Percentiles rank a stretch among this genome's conserved stretches.
These are phyloP conservation scores for Flexamia atlantica DNA, from an alignment of 2,888 invertebrate genomes.

Conservation along the genomic window DNA sequence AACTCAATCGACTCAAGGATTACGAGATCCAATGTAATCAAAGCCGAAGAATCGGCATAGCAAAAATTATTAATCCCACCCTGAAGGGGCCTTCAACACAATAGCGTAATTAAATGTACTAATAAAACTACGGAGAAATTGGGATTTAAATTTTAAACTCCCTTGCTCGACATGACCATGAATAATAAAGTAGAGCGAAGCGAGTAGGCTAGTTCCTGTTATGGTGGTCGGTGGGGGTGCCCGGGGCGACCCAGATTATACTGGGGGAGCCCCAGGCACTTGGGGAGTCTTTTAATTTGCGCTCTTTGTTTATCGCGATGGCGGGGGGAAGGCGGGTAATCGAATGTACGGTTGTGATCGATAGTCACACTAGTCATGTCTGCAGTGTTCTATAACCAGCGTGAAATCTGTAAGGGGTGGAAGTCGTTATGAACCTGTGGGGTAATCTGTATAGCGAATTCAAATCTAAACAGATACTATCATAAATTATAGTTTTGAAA, in stretches of 20 bases:
- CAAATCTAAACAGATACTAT: too few species aligned
- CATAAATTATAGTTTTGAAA: too few species aligned
- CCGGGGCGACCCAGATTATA: constrained; percentile 24
- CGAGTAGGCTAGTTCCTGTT: constrained; percentile 14
- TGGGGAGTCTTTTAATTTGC: constrained; percentile 52
- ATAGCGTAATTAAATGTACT: neutral
- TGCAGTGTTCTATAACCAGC: constrained; percentile 22
- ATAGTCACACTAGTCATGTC: constrained; percentile 40
- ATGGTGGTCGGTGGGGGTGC: constrained; percentile 12
- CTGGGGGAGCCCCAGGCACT: constrained; percentile 31
- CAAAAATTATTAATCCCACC: neutral
- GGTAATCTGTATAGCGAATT: too few species aligned
- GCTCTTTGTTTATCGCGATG: constrained; percentile 39
- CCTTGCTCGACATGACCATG: constrained; percentile 28
- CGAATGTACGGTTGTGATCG: constrained; percentile 14
- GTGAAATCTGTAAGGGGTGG: neutral
- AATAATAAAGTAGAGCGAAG: constrained; percentile 35
- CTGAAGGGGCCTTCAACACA: neutral
- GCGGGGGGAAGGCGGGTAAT: neutral
- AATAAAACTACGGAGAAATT: neutral
- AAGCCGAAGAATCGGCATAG: neutral
- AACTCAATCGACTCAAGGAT: too few species aligned
- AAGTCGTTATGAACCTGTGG: too few species aligned
- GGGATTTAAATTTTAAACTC: constrained; percentile 39
- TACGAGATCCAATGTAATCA: too few species aligned